Conservation (phyloP, 2,113 vertebrate genomes). For the Phoenicopterus ruber region DNA sequence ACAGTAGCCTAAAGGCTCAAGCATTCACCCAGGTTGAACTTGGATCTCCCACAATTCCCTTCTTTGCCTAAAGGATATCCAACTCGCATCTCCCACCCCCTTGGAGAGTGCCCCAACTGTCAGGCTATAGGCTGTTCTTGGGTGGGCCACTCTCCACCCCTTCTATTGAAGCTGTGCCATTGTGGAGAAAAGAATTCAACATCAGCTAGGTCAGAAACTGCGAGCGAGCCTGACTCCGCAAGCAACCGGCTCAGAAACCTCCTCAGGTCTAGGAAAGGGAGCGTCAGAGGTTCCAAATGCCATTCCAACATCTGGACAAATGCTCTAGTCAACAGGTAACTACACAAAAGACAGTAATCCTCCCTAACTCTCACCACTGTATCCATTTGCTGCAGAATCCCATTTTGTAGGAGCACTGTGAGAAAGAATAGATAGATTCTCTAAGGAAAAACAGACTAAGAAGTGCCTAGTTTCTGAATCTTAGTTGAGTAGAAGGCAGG, state of each 20-base stretch:
- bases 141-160: slow-evolving; percentile 68
- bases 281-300: neutral
- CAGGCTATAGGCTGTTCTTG: slow-evolving; percentile 60
- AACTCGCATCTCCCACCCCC: slow-evolving; percentile 56
- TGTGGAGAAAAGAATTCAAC: slow-evolving; percentile 45
- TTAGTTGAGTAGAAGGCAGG: neutral
- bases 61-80: slow-evolving; percentile 66
- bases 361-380: neutral
- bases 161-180: slow-evolving; percentile 61
- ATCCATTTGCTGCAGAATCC: neutral
- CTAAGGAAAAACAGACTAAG: neutral
- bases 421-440: neutral
- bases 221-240: neutral
- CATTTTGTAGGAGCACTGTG: neutral
- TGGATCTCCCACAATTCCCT: slow-evolving; percentile 58
- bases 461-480: neutral
- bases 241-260: neutral
- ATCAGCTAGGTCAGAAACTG: slow-evolving; percentile 50
- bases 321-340: neutral
- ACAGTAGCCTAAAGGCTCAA: slow-evolving; percentile 60
- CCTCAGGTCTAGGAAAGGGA: neutral
- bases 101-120: slow-evolving; percentile 41
- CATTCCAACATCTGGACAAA: neutral
- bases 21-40: slow-evolving; percentile 61
- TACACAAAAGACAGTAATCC: neutral